Evolutionary conservation across 2,797 vertebrate genomes (phyloP), one percentile per base, ranked within the genome.

Genomic region (Periparus ater): DNA sequence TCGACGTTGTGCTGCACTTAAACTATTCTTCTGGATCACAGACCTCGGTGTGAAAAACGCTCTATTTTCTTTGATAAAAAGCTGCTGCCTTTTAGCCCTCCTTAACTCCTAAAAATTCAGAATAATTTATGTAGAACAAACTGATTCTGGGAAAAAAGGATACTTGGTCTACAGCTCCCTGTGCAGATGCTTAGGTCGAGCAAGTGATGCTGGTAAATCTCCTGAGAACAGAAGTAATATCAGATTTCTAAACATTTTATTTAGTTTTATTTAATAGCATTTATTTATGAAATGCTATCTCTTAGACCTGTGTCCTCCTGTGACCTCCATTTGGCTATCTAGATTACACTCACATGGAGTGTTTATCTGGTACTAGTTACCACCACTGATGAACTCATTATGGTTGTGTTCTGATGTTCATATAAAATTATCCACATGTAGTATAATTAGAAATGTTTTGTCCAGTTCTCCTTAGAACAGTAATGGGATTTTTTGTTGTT

Each of bases 1-100:
- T 97, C 9, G 98, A 99, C 67, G 75, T 99, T 91, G 98, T 99
- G 83, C 97, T 99, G 47, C 98, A 98, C 75, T 93, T 98, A 87
- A 98, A 96, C 71, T 98, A 98, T 81, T 97, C 96, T 18, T 96
- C 97, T 6, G 98, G 98, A 83, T 97, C 98, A 88, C 98, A 98
- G 95, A 97, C 97, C 23, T 83, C 8, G 97, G 98, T 97, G 48
- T 2, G 85, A 79, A 65, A 55, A 81, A 12, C 7, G 3, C 36
- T 73, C 23, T 38, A 0, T 72, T 91, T 62, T n/a, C 58, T 85
- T 85, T 19, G 12, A 25, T 75, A 75, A 70, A 82, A 2, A 4
- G 42, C 51, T 38, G 15, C n/a, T 80, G 18, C 30, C 15, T 89
- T 85, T 78, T 83, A 88, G 18, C 22, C 20, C 22, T 63, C 42